phyloP scores from a whole-genome alignment of 2,797 vertebrate species.

The Sebastes ruberrimus region DNA sequence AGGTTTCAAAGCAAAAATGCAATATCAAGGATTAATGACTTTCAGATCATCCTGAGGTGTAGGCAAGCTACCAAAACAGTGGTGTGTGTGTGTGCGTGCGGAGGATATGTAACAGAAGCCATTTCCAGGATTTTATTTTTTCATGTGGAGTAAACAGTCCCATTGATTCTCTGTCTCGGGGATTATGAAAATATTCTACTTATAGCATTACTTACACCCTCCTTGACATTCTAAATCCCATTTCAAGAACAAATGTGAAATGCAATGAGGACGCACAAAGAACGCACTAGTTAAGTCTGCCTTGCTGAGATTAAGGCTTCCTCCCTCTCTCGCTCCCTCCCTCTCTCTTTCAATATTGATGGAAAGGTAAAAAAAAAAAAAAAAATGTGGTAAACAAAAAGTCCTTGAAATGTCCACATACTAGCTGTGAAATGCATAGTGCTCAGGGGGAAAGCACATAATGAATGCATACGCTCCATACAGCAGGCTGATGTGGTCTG shows the following conservation, averaged over 20 bases:
- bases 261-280: slow-evolving; percentile 66
- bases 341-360: slow-evolving; percentile 48
- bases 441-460: not conserved
- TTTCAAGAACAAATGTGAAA: slow-evolving; percentile 82
- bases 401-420: slow-evolving; percentile 69
- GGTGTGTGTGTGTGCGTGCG: not conserved
- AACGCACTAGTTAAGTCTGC: slow-evolving; percentile 71
- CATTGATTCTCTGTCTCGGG: slow-evolving; percentile 72
- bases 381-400: slow-evolving; percentile 63
- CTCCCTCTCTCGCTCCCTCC: not conserved
- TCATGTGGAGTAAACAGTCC: slow-evolving; percentile 63
- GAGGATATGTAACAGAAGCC: slow-evolving; percentile 29
- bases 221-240: slow-evolving; percentile 83
- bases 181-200: slow-evolving; percentile 81
- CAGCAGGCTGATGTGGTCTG: not conserved
- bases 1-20: slow-evolving; percentile 26
- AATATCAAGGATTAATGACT: slow-evolving; percentile 40
- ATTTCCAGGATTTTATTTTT: slow-evolving; percentile 58
- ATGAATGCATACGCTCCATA: not conserved
- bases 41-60: slow-evolving; percentile 28
- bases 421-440: slow-evolving; percentile 10
- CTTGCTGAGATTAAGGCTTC: slow-evolving; percentile 72
- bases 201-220: slow-evolving; percentile 77
- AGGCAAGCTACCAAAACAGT: not conserved
- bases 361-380: slow-evolving; percentile 56